Conservation (phyloP, 2,113 vertebrate genomes). For the Mirza zaza region DNA sequence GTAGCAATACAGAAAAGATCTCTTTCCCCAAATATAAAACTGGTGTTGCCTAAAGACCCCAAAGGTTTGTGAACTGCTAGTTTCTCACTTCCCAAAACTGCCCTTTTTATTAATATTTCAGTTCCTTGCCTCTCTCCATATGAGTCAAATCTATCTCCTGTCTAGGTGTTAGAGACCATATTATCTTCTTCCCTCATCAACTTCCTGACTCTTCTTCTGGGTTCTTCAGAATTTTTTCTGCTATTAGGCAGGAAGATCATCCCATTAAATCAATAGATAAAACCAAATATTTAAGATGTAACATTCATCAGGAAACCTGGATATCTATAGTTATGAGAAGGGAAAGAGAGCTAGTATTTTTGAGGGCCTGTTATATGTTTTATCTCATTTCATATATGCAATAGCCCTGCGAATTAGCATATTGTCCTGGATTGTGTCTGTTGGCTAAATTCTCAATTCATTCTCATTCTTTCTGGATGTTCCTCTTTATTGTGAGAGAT, state of each 20-base stretch:
- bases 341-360: not conserved
- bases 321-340: not conserved
- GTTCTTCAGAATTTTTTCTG: not conserved
- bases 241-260: not conserved
- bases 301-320: not conserved
- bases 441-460: not conserved
- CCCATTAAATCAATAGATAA: not conserved
- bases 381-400: not conserved
- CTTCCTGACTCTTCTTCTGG: not conserved
- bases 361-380: not conserved
- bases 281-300: not conserved
- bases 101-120: not conserved
- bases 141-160: not conserved
- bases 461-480: not conserved
- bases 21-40: not conserved
- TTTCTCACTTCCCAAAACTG: not conserved
- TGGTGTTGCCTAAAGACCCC: not conserved
- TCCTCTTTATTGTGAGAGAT: not conserved
- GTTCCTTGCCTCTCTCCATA: not conserved
- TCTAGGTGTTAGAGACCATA: not conserved
- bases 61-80: not conserved
- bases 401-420: not conserved
- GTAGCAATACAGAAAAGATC: not conserved
- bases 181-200: not conserved
- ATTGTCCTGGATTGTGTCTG: not conserved